Evolutionary conservation across 2,888 invertebrate species (phyloP).

Genomic region (Meta bourneti): DNA sequence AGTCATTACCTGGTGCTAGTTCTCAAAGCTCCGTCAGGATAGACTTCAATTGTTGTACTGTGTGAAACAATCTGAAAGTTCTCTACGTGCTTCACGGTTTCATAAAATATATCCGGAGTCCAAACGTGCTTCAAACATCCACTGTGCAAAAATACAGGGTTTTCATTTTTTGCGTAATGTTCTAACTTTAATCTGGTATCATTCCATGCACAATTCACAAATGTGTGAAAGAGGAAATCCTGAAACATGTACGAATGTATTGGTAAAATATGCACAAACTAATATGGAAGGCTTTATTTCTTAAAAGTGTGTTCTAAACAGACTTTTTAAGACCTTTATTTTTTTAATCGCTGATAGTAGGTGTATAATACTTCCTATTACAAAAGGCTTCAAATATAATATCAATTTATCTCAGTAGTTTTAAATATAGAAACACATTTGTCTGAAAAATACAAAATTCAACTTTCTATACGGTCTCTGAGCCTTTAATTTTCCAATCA

Average conservation of each 20-base stretch:
- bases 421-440: too few species aligned
- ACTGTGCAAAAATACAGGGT: neutral
- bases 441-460: too few species aligned
- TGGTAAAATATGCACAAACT: neutral
- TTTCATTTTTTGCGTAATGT: neutral
- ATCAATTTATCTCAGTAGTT: too few species aligned
- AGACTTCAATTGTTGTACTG: neutral
- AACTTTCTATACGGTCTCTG: too few species aligned
- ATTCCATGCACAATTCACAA: neutral
- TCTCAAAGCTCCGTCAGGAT: neutral
- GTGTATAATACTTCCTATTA: too few species aligned
- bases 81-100: conserved; percentile 7
- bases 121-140: neutral
- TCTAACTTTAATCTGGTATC: conserved; percentile 2
- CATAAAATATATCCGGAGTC: conserved; percentile 17
- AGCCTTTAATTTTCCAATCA: too few species aligned
- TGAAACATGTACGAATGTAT: neutral
- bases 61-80: neutral
- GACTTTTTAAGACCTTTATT: too few species aligned
- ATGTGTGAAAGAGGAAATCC: conserved; percentile 1
- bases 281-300: neutral
- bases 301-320: too few species aligned
- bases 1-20: neutral
- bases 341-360: too few species aligned
- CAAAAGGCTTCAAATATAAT: too few species aligned